Evolutionary conservation across 2,888 invertebrate species (phyloP).

Genomic region (Blomia tropicalis): DNA sequence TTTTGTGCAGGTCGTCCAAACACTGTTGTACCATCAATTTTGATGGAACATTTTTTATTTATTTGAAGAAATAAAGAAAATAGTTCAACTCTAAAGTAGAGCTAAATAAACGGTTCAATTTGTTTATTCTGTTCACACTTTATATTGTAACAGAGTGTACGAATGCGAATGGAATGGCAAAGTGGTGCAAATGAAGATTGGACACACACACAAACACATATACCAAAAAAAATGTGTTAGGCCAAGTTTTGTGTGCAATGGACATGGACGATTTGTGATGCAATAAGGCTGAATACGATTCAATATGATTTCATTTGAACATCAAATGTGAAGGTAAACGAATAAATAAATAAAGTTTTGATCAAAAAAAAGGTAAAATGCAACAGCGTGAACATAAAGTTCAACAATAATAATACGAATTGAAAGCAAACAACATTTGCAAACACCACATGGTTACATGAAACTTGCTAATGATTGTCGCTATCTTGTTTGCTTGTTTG

Average conservation of each 20-base stretch:
- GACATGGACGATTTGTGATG: not conserved
- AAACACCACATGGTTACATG: too few species aligned
- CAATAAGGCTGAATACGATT: too few species aligned
- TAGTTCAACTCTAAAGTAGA: not conserved
- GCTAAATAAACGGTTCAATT: constrained; percentile 1
- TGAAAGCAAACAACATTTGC: too few species aligned
- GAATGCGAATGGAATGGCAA: not conserved
- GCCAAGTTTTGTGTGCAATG: not conserved
- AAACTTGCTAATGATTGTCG: too few species aligned
- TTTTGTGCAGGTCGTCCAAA: too few species aligned
- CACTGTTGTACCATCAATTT: too few species aligned
- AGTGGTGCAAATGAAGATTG: not conserved
- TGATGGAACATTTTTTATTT: too few species aligned
- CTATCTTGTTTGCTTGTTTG: too few species aligned
- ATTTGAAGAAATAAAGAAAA: not conserved
- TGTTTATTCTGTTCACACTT: constrained; percentile 2
- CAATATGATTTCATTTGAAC: not conserved
- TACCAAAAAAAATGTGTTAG: not conserved
- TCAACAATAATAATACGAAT: too few species aligned
- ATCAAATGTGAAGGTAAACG: not conserved
- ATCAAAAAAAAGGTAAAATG: not conserved
- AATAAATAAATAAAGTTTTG: too few species aligned
- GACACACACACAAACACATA: not conserved
- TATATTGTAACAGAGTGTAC: not conserved
- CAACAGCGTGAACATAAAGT: too few species aligned